Conservation (phyloP, 2,113 vertebrate genomes). For the Catagonus wagneri region DNA sequence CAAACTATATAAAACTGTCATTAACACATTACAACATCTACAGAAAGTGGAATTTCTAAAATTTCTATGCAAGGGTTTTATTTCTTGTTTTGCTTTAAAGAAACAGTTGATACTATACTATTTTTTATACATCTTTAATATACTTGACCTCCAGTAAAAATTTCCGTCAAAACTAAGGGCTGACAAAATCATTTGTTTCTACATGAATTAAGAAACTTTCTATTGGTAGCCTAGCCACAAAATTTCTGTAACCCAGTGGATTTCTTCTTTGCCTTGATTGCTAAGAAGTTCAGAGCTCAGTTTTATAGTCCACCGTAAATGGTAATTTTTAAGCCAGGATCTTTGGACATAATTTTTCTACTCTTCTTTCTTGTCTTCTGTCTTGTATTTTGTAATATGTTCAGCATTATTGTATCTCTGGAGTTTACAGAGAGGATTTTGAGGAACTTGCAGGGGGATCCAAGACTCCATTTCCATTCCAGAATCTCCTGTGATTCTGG, state of each 20-base stretch:
- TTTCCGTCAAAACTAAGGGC: not conserved
- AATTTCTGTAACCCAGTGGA: not conserved
- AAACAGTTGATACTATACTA: not conserved
- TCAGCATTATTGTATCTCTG: not conserved
- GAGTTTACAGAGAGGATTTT: not conserved
- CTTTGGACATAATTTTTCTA: not conserved
- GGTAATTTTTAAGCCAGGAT: not conserved
- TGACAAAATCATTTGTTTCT: not conserved
- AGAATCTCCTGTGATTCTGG: not conserved
- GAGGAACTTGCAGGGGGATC: not conserved
- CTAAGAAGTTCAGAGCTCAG: not conserved
- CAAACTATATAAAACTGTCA: not conserved
- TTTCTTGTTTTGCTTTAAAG: constrained; percentile 35
- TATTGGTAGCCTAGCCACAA: not conserved
- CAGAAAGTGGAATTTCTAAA: not conserved
- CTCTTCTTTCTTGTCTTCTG: not conserved
- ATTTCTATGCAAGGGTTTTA: not conserved
- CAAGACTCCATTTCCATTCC: not conserved
- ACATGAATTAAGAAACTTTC: not conserved
- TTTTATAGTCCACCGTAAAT: not conserved
- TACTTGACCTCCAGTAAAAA: not conserved
- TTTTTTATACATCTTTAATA: not conserved
- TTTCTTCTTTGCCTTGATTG: not conserved
- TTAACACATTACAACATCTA: not conserved
- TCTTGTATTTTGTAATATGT: not conserved